Evolutionary conservation across 2,113 vertebrate species (phyloP), one percentile per base, ranked within the genome.

Genomic region (Micronisus gabar): DNA sequence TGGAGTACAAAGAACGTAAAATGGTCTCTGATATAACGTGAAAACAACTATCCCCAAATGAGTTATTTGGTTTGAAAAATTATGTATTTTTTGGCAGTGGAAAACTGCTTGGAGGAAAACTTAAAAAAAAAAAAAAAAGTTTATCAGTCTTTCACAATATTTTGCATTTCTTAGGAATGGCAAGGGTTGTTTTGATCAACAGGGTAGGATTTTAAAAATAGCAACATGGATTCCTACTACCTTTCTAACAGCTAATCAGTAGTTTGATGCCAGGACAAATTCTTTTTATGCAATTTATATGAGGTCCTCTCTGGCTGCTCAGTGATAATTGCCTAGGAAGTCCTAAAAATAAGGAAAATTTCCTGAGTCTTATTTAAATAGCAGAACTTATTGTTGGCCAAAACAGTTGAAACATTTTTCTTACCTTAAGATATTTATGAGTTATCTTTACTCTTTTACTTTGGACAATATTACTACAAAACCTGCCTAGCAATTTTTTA

Each of bases 201-300:
- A 68, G 75, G 47, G 21, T 8, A 48, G 47, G 21, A 22, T 70
- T 95, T 96, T 95, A 43, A 94, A 97, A 93, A 96, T 83, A 97
- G 81, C 52, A 72, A 29, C n/a, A 15, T 66, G 18, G 45, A 87
- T 45, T 87, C 83, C 40, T 76, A 58, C 34, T 79, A 55, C 43
- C 59, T 75, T 85, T 95, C 52, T 85, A 82, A 70, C 45, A 81
- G 47, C 55, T 90, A 75, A 86, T 90, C 38, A 53, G 56, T 83
- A 76, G 65, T 71, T 45, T 68, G 58, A 36, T 41, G 56, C 23
- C 72, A 90, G 36, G 67, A 65, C 8, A 6, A 74, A 68, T 65
- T 89, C 16, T 90, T 86, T 90, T 84, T 74, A n/a, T 71, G 30
- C 43, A 68, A 86, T 5, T 13, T 38, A 17, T 15, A 38, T 61